A percentile compares a stretch with the other conserved stretches of the same genome.
Conservation (phyloP, 2,113 vertebrate genomes). For the Struthio camelus region DNA sequence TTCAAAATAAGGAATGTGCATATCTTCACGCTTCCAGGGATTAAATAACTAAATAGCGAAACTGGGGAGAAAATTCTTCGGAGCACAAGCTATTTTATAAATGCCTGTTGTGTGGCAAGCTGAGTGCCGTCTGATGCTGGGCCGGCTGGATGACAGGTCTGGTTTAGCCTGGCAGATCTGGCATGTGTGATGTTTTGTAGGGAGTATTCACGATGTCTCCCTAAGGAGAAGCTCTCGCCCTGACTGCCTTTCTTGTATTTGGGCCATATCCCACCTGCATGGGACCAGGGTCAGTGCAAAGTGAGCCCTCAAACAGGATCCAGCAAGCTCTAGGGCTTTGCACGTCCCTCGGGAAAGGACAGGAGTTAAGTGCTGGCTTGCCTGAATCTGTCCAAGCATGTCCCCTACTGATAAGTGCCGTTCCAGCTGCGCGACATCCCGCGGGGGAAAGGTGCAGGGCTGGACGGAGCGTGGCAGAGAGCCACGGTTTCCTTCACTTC, state of each 20-base stretch:
- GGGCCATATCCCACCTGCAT: neutral
- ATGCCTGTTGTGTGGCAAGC: neutral
- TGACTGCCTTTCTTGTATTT: neutral
- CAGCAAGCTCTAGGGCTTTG: neutral
- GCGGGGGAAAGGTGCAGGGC: neutral
- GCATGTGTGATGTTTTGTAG: neutral
- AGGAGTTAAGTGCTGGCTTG: neutral
- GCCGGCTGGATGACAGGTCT: neutral
- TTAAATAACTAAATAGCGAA: neutral
- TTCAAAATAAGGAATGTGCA: neutral
- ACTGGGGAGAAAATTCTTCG: neutral
- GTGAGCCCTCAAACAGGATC: neutral
- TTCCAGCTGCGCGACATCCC: neutral
- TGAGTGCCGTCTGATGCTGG: neutral
- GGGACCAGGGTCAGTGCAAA: neutral
- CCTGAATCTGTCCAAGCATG: neutral
- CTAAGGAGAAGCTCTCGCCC: neutral
- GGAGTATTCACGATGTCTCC: neutral
- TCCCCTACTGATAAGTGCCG: accelerated
- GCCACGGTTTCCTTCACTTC: neutral
- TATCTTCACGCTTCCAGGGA: neutral
- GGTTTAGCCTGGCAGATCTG: neutral
- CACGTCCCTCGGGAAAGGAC: neutral
- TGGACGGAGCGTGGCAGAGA: neutral
- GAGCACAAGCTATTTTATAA: neutral